Evolutionary conservation across 2,888 invertebrate species (phyloP).

Genomic region (Microplitis manilae): DNA sequence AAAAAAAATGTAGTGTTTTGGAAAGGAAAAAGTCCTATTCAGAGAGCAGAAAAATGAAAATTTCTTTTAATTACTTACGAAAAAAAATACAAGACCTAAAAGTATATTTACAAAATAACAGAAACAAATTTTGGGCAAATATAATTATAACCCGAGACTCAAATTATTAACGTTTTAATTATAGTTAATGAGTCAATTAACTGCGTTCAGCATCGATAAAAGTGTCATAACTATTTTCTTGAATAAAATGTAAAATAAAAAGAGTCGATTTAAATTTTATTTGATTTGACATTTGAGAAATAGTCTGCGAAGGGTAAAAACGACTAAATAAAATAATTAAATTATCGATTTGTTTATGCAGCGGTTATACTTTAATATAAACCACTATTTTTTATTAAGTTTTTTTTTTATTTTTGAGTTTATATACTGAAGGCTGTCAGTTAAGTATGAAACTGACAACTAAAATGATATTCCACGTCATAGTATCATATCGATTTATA

Average conservation of each 20-base stretch:
- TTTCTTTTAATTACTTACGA: no score
- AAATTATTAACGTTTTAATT: no score
- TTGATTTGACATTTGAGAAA: background rate
- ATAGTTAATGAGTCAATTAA: no score
- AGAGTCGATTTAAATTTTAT: background rate
- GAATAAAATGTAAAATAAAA: background rate
- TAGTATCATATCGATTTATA: constrained; percentile 1
- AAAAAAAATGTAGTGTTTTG: no score
- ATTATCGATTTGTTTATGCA: background rate
- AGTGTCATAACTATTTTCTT: background rate
- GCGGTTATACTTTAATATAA: background rate
- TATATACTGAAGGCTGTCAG: background rate
- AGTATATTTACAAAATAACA: no score
- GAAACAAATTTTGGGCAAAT: no score
- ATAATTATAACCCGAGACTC: no score
- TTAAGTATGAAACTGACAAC: background rate
- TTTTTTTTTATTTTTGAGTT: background rate
- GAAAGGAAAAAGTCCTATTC: no score
- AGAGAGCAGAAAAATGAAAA: no score
- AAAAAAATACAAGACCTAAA: no score
- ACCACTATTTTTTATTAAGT: background rate
- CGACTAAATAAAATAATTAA: background rate
- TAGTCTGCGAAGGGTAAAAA: background rate
- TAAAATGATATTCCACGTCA: background rate
- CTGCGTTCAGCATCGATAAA: background rate